These are phyloP conservation scores for Conus canariensis DNA, from an alignment of 2,888 invertebrate genomes.

Conservation along the genomic window DNA sequence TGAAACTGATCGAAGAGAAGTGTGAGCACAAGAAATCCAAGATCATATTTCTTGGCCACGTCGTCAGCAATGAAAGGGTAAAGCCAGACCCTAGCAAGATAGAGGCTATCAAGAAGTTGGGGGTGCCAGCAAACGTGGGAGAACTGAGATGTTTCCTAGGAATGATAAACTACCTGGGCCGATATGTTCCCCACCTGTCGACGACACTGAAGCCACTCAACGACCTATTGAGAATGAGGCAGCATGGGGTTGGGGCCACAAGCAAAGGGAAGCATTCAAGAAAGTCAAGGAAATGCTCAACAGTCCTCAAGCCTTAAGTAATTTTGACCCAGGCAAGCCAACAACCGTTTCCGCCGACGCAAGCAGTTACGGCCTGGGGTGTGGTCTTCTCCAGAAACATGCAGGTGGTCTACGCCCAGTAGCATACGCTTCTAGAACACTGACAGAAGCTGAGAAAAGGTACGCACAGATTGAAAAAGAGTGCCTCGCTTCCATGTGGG, in stretches of 20 bases:
- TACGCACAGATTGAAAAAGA: conserved; percentile 1
- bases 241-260: not conserved
- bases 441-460: not conserved
- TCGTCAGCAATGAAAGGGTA: not conserved
- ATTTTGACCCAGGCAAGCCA: not conserved
- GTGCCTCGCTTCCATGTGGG: not conserved
- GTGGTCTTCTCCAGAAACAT: not conserved
- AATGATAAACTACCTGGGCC: conserved; percentile 26
- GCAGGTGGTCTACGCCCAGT: not conserved
- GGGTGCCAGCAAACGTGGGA: not conserved
- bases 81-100: not conserved
- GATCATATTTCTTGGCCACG: conserved; percentile 1
- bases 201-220: not conserved
- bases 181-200: not conserved
- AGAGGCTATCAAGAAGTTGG: not conserved
- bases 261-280: conserved; percentile 4
- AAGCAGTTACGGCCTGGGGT: not conserved
- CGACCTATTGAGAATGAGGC: not conserved
- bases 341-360: not conserved
- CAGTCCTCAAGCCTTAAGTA: not conserved
- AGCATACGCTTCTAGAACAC: conserved; percentile 7
- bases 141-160: not conserved
- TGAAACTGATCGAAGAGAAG: conserved; percentile 6
- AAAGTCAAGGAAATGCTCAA: conserved; percentile 4
- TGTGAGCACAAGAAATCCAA: not conserved